phyloP scores from a whole-genome alignment of 2,113 vertebrate genomes.

The Esox niger region DNA sequence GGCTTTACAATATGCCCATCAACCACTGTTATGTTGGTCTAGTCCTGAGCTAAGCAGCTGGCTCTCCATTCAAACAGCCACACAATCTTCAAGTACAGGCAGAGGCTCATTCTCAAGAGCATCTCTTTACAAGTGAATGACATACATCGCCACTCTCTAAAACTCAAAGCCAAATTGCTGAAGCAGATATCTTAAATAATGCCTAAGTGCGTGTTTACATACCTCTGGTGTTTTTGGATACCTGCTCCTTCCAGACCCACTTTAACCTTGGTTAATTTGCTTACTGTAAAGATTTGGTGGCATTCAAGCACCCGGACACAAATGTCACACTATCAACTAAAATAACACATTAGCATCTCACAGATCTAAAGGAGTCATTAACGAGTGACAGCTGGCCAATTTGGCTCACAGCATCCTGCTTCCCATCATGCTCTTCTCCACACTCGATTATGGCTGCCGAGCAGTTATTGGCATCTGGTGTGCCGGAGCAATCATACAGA shows the following conservation, averaged over 20 bases:
- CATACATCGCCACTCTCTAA: background rate
- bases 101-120: constrained; percentile 16
- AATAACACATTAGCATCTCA: constrained; percentile 10
- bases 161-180: too few species aligned
- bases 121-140: background rate
- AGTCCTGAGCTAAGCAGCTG: constrained; percentile 27
- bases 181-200: too few species aligned
- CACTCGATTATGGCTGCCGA: constrained; percentile 16
- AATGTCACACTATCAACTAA: background rate
- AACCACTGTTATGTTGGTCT: constrained; percentile 21
- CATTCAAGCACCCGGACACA: background rate
- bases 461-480: constrained; percentile 26
- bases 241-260: background rate
- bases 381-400: background rate
- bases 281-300: background rate
- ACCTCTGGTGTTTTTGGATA: constrained; percentile 16
- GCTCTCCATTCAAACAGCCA: constrained; percentile 19
- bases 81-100: constrained; percentile 36
- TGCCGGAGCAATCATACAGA: constrained; percentile 46
- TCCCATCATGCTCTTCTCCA: background rate
- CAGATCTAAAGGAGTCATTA: background rate
- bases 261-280: background rate
- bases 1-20: constrained; percentile 19
- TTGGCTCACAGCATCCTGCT: background rate
- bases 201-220: constrained; percentile 2